Base-by-base conservation (phyloP, 2,888 invertebrate species). In the Drosophila anomelani region DNA sequence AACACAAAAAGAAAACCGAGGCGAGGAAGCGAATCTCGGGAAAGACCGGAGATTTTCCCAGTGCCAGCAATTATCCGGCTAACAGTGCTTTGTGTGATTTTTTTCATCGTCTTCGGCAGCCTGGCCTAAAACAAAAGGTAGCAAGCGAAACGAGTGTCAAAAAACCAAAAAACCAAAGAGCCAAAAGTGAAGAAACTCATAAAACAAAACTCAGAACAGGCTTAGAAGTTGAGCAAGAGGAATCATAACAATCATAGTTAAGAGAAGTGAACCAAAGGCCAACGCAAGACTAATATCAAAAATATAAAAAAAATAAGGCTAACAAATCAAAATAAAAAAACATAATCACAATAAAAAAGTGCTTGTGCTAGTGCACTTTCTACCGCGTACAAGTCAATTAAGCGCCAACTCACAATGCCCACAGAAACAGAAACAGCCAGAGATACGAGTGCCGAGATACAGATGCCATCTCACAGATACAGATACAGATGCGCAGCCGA, bases 331-430 rank as follows among this genome's bases (percentile, higher is more conserved):
- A 49, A 26, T 6, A 9, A 29, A 47, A 34, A 20, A 51, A 34
- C 34, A 17, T 34, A 20, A 51, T 20, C 34, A 15, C 34, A 51
- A 51, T 51, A 51, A 51, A 51, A 51, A 51, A 23, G 46, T 58
- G 51, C 55, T 36, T 56, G 51, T 67, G 58, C 60, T 63, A 81
- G 69, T 64, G 84, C 87, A 86, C 85, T 86, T 85, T 89, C 89
- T 83, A 80, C 82, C 79, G 75, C 84, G 74, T 80, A 87, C 89
- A 88, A 89, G 89, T 87, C 88, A 89, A 89, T 87, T 87, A 87
- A 88, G 79, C 67, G 47, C 69, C 81, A 58, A 72, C 66, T 70
- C 57, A 67, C 62, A 71, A 12, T 26, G 44, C 47, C 64, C 62
- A 53, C 66, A 38, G 64, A 46, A 23, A 51, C 47, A 76, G 62